These are phyloP conservation scores for Anoura caudifer DNA, from an alignment of 2,113 vertebrate species.

Conservation along the genomic window DNA sequence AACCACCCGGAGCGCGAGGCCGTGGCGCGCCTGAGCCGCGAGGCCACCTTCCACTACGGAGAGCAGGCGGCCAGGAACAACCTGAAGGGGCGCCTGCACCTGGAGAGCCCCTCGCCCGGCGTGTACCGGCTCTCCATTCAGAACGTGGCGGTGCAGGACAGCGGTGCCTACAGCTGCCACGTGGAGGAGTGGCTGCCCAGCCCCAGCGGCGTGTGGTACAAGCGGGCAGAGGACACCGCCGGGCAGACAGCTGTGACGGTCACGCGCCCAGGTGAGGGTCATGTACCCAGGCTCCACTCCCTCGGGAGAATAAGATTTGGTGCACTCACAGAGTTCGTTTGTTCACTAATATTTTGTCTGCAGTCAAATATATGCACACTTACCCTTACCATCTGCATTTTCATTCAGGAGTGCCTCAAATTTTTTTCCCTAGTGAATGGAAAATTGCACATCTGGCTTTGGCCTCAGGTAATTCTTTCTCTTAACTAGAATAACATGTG, in stretches of 20 bases:
- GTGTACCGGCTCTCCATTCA: constrained; percentile 91
- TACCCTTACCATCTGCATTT: not conserved
- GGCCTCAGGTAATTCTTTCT: not conserved
- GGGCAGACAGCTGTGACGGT: constrained; percentile 86
- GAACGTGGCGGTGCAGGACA: constrained; percentile 87
- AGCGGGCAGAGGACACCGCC: constrained; percentile 88
- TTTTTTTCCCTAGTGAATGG: not conserved
- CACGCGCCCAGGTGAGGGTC: constrained; percentile 87
- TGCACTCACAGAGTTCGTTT: not conserved
- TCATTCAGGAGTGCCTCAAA: not conserved
- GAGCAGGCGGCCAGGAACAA: constrained; percentile 83
- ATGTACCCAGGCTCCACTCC: not conserved
- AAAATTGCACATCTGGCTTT: not conserved
- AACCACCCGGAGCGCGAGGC: constrained; percentile 84
- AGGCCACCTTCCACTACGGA: constrained; percentile 78
- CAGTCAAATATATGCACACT: not conserved
- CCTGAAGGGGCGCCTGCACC: constrained; percentile 86
- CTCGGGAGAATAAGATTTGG: accelerated
- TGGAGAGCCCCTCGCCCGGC: constrained; percentile 86
- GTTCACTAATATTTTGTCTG: not conserved
- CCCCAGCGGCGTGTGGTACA: constrained; percentile 90
- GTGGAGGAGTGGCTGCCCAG: constrained; percentile 94
- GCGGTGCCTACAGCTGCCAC: constrained; percentile 83
- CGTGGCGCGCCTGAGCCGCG: constrained; percentile 85
- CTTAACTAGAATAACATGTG: not conserved